Base-by-base conservation (phyloP, 2,888 invertebrate genomes). In the Nymphalis c-album region DNA sequence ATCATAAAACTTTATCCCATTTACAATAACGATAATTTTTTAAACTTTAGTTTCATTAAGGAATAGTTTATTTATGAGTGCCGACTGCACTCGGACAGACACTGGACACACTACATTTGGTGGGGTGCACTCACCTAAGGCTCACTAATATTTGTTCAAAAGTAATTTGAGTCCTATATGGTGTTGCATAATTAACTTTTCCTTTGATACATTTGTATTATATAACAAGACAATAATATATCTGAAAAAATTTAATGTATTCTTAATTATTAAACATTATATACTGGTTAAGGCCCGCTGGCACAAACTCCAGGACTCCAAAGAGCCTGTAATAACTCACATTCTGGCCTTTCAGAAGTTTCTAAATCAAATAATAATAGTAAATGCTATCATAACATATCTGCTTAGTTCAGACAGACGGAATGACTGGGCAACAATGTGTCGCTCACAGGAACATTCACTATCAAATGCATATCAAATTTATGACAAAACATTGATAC, bases 171-270 rank as follows among this genome's bases (percentile, higher is more conserved):
- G 81, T 85, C 81, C 85, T 86, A 86, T 85, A 82, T 65, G 76
- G 85, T 83, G 82, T 86, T 80, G 79, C 81, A 81, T 80, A 80
- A 84, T 84, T 82, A 88, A 88, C 87, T 81, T 84, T 85, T 82
- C 84, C 81, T 83, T 82, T 79, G 87, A 91, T 91, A 92, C 91
- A 91, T 86, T 90, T 92, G 87, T 91, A 91, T 88, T 89, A 92
- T 90, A 91, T 93, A 93, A 93, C 92, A 92, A 92, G 91, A 91
- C 88, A 91, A 91, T 91, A 91, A 91, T 92, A 93, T 91, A 92
- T 92, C 88, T 92, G 92, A 92, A 91, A 91, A 87, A 88, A 86
- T 91, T 90, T 88, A 88, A 91, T 91, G 89, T 90, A 88, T 88
- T 83, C 90, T 89, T 91, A 90, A 88, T 83, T 87, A 87, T 86